Evolutionary conservation across 2,888 invertebrate genomes (phyloP).

Genomic region (Aphidius colemani): DNA sequence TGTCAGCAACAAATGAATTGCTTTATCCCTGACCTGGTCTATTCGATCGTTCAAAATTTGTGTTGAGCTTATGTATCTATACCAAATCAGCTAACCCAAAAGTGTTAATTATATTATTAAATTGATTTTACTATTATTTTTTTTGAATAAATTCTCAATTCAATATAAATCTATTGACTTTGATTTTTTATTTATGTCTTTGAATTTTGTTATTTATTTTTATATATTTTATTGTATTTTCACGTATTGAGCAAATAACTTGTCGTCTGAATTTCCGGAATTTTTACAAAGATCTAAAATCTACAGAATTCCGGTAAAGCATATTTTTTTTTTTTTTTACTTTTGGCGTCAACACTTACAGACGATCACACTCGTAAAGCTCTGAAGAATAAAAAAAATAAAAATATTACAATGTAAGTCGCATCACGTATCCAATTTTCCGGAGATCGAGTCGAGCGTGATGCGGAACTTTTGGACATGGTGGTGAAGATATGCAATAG

Average conservation of each 20-base stretch:
- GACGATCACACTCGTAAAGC: slow-evolving; percentile 43
- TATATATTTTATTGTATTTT: too few relatives aligned
- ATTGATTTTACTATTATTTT: too few relatives aligned
- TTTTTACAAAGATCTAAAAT: slow-evolving; percentile 8
- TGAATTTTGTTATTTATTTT: too few relatives aligned
- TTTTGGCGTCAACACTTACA: slow-evolving; percentile 18
- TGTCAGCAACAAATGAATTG: not conserved
- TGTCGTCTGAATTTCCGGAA: too few relatives aligned
- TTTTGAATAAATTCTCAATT: too few relatives aligned
- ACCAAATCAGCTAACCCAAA: too few relatives aligned
- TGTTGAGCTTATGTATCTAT: too few relatives aligned
- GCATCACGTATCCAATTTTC: slow-evolving; percentile 59
- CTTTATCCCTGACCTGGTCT: not conserved
- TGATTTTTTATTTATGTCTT: too few relatives aligned
- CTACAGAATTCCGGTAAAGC: slow-evolving; percentile 20
- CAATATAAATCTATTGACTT: too few relatives aligned
- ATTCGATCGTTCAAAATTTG: slow-evolving; percentile 2
- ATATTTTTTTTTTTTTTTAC: slow-evolving; percentile 25
- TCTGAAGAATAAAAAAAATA: slow-evolving; percentile 35
- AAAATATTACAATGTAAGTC: slow-evolving; percentile 37
- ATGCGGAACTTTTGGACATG: slow-evolving; percentile 44
- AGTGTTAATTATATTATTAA: too few relatives aligned
- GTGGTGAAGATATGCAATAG: not conserved
- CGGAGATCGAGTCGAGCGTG: slow-evolving; percentile 51
- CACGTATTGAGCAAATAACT: too few relatives aligned